A percentile compares a stretch with the other conserved stretches of the same genome.
phyloP scores from a whole-genome alignment of 2,888 invertebrate species.

The Meta bourneti region DNA sequence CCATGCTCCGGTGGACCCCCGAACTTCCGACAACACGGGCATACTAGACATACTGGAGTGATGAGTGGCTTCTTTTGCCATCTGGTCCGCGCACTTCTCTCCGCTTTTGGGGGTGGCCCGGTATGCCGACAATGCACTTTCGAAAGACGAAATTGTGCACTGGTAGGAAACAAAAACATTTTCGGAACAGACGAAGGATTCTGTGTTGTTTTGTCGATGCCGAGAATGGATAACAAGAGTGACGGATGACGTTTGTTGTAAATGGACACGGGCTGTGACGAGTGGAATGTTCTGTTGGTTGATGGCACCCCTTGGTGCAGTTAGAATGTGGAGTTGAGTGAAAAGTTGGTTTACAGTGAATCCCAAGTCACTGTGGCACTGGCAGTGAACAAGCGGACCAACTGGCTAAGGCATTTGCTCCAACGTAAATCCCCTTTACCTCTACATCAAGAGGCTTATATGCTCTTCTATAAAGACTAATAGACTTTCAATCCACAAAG shows the following conservation, averaged over 20 bases:
- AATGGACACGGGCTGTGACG: background rate
- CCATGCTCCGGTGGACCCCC: background rate
- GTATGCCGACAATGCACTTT: background rate
- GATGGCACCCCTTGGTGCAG: too few relatives aligned
- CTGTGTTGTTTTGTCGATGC: background rate
- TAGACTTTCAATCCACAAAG: too few relatives aligned
- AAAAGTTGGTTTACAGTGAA: too few relatives aligned
- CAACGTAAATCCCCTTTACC: too few relatives aligned
- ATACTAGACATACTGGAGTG: too few relatives aligned
- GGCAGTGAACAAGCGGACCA: too few relatives aligned
- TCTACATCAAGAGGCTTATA: too few relatives aligned
- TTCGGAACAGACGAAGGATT: background rate
- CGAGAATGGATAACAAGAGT: background rate
- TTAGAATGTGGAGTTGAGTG: too few relatives aligned
- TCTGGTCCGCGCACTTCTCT: background rate
- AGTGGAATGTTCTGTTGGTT: background rate
- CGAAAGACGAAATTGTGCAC: background rate
- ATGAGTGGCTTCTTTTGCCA: background rate
- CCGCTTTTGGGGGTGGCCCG: background rate
- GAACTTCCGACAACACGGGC: background rate
- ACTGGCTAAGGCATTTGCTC: too few relatives aligned
- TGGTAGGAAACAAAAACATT: background rate
- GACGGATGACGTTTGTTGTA: background rate
- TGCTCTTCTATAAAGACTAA: too few relatives aligned
- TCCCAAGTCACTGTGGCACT: too few relatives aligned